These are phyloP conservation scores for Sebastes goodei DNA, from an alignment of 2,797 vertebrate genomes.

Conservation along the genomic window DNA sequence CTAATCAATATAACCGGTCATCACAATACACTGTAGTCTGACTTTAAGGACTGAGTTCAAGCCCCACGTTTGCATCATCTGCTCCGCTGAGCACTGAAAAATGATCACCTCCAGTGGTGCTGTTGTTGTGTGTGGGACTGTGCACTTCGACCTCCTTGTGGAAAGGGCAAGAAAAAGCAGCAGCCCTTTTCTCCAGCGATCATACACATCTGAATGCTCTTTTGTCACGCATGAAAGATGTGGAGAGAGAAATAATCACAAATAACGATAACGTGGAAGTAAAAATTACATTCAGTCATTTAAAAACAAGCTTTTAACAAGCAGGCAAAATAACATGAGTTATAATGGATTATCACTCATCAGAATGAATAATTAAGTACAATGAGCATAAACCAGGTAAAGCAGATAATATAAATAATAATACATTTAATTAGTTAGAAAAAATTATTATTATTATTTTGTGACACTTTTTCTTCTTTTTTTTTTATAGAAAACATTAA, in stretches of 20 bases:
- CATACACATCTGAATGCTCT: slow-evolving; percentile 5
- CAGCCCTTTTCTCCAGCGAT: slow-evolving; percentile 25
- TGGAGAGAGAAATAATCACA: background rate
- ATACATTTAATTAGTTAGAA: too few relatives aligned
- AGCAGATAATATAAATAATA: background rate
- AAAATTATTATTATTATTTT: accelerated
- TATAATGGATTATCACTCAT: background rate
- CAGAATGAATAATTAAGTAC: background rate
- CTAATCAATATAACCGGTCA: slow-evolving; percentile 29
- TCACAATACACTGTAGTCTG: background rate
- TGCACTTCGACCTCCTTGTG: slow-evolving; percentile 61
- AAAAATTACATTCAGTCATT: background rate
- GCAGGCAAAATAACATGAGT: background rate
- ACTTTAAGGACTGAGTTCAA: slow-evolving; percentile 11
- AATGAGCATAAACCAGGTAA: background rate
- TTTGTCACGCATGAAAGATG: background rate
- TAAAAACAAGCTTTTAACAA: background rate
- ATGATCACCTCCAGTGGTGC: slow-evolving; percentile 52
- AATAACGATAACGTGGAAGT: background rate
- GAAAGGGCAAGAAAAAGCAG: slow-evolving; percentile 4
- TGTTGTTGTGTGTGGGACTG: slow-evolving; percentile 20
- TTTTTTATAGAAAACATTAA: background rate
- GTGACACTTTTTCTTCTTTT: too few relatives aligned
- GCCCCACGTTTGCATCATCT: slow-evolving; percentile 69
- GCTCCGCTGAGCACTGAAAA: slow-evolving; percentile 64